phyloP scores from a whole-genome alignment of 2,888 invertebrate genomes.

The Sesia bembeciformis region DNA sequence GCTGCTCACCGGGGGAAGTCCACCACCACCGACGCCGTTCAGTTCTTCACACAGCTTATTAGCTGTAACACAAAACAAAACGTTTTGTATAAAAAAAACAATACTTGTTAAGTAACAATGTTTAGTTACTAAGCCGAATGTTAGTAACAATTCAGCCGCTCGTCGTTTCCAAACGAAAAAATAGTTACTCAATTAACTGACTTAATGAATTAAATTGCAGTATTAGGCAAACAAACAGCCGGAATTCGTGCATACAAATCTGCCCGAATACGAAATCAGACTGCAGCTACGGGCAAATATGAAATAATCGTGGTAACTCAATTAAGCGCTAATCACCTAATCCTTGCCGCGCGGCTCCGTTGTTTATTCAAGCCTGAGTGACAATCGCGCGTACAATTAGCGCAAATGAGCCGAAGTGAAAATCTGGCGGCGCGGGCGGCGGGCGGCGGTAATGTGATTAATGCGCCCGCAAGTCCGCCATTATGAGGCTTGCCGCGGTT shows the following conservation, averaged over 20 bases:
- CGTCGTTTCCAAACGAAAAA: neutral
- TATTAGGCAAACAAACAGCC: neutral
- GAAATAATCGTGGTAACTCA: conserved; percentile 71
- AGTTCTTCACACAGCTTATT: conserved; percentile 64
- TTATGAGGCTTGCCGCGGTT: conserved; percentile 34
- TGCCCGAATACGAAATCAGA: conserved; percentile 60
- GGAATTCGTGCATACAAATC: conserved; percentile 49
- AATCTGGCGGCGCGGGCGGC: conserved; percentile 55
- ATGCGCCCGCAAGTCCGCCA: conserved; percentile 55
- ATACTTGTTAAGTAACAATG: neutral
- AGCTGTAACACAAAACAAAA: conserved; percentile 33
- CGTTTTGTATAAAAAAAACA: neutral
- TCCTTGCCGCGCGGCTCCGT: conserved; percentile 67
- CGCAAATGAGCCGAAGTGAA: conserved; percentile 73
- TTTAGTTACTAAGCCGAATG: too few relatives aligned
- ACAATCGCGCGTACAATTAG: conserved; percentile 73
- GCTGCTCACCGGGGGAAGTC: conserved; percentile 45
- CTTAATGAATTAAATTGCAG: neutral
- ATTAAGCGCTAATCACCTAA: conserved; percentile 73
- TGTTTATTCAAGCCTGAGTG: conserved; percentile 74
- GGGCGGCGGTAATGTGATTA: conserved; percentile 59
- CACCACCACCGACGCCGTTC: conserved; percentile 50
- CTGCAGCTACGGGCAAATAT: conserved; percentile 57
- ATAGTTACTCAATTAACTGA: neutral
- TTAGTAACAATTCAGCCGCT: too few relatives aligned